phyloP scores from a whole-genome alignment of 1,140 invertebrate species.

The Penaeus japonicus region DNA sequence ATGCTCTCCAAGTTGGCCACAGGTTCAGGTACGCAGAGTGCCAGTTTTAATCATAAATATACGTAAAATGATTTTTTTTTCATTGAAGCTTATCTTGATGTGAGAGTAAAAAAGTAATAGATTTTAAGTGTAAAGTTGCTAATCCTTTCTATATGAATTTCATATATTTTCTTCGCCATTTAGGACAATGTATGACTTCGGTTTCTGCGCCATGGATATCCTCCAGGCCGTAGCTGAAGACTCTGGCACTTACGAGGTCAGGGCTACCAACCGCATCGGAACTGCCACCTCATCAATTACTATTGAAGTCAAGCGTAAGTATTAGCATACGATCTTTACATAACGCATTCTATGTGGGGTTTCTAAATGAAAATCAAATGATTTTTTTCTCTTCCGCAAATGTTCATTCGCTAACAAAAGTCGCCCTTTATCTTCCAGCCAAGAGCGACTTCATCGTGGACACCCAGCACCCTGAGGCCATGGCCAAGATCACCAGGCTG shows the following conservation, averaged over 20 bases:
- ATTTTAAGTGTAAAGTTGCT: no score
- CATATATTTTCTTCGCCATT: slow-evolving; percentile 70
- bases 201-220: slow-evolving; percentile 92
- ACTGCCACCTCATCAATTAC: slow-evolving; percentile 81
- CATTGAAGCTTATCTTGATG: no score
- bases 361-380: no score
- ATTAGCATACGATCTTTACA: neutral
- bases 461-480: slow-evolving; percentile 92
- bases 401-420: neutral
- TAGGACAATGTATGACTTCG: slow-evolving; percentile 92
- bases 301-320: slow-evolving; percentile 83
- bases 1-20: slow-evolving; percentile 68
- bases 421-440: slow-evolving; percentile 58
- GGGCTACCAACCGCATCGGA: slow-evolving; percentile 68
- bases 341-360: no score
- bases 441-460: slow-evolving; percentile 72
- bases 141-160: neutral
- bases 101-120: no score
- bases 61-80: no score
- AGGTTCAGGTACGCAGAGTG: slow-evolving; percentile 46
- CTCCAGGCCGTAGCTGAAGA: slow-evolving; percentile 73
- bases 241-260: slow-evolving; percentile 66
- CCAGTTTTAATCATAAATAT: neutral
- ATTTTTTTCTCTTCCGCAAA: neutral
- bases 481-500: slow-evolving; percentile 89